phyloP scores from a whole-genome alignment of 2,888 invertebrate species.

The Barypeithes pellucidus region DNA sequence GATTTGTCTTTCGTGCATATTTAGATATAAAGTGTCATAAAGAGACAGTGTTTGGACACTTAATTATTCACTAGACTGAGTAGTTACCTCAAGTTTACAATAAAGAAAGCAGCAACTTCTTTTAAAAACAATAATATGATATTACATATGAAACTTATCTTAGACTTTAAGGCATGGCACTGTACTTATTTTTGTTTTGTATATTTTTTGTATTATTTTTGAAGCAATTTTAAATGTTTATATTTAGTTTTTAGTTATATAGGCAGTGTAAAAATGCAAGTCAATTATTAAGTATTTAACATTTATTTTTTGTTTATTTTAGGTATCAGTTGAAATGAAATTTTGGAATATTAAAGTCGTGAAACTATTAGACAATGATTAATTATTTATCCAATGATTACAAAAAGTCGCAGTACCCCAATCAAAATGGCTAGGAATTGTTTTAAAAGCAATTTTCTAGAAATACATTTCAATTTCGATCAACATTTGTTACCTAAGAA shows the following conservation, averaged over 20 bases:
- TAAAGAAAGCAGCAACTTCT: conserved; percentile 38
- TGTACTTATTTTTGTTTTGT: conserved; percentile 64
- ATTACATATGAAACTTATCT: conserved; percentile 48
- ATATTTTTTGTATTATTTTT: conserved; percentile 59
- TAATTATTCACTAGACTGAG: conserved; percentile 60
- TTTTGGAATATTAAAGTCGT: background rate
- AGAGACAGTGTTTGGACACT: conserved; percentile 17
- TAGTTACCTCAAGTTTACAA: conserved; percentile 64
- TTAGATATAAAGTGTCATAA: conserved; percentile 9
- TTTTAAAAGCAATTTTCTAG: too few relatives aligned
- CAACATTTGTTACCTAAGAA: too few relatives aligned
- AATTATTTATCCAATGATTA: too few relatives aligned
- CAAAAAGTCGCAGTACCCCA: background rate
- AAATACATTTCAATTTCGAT: too few relatives aligned
- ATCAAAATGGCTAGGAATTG: background rate
- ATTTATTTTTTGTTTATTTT: conserved; percentile 23
- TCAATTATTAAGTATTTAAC: conserved; percentile 63
- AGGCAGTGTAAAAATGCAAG: conserved; percentile 59
- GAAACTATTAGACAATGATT: too few relatives aligned
- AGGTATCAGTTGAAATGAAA: conserved; percentile 6
- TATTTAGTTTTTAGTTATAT: conserved; percentile 57
- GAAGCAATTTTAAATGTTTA: conserved; percentile 55
- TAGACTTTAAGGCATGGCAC: conserved; percentile 60
- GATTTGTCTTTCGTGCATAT: background rate
- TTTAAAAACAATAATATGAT: conserved; percentile 39